Conservation (phyloP, 2,888 invertebrate species). For the Monochamus alternatus region DNA sequence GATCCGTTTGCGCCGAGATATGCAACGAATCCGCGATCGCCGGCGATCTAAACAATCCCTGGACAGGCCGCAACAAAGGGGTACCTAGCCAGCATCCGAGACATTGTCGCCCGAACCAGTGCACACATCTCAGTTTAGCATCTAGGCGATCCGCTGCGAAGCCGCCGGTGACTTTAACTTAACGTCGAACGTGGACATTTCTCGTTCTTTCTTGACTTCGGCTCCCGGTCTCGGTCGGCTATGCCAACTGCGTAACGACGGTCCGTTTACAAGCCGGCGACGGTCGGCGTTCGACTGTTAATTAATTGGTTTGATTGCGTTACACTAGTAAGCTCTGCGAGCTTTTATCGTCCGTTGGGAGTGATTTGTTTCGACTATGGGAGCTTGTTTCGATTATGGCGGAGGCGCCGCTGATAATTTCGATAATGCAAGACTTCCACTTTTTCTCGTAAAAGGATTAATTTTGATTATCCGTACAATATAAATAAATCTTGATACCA, state of each 20-base stretch:
- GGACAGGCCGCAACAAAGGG: slow-evolving; percentile 7
- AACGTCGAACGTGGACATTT: slow-evolving; percentile 22
- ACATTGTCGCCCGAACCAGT: slow-evolving; percentile 23
- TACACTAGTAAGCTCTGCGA: slow-evolving; percentile 31
- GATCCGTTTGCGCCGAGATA: too few species aligned
- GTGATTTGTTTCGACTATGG: background rate
- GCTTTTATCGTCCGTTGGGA: slow-evolving; percentile 2
- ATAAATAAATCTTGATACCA: too few species aligned
- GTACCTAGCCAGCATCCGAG: slow-evolving; percentile 6
- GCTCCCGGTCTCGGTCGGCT: slow-evolving; percentile 26
- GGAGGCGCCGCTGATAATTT: background rate
- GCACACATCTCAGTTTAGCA: slow-evolving; percentile 21
- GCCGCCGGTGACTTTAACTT: slow-evolving; percentile 21
- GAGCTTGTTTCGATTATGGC: background rate
- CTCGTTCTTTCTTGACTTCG: slow-evolving; percentile 24
- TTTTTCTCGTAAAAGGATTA: too few species aligned
- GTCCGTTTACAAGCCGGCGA: slow-evolving; percentile 22
- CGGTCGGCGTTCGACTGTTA: slow-evolving; percentile 30
- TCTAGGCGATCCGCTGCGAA: slow-evolving; percentile 26
- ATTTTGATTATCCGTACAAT: too few species aligned
- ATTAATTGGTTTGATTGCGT: slow-evolving; percentile 40
- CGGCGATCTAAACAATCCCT: slow-evolving; percentile 13
- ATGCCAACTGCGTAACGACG: slow-evolving; percentile 25
- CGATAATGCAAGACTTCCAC: too few species aligned
- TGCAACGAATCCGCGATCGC: slow-evolving; percentile 29